Evolutionary conservation across 2,113 vertebrate species (phyloP).

Genomic region (Microtus richardsoni): DNA sequence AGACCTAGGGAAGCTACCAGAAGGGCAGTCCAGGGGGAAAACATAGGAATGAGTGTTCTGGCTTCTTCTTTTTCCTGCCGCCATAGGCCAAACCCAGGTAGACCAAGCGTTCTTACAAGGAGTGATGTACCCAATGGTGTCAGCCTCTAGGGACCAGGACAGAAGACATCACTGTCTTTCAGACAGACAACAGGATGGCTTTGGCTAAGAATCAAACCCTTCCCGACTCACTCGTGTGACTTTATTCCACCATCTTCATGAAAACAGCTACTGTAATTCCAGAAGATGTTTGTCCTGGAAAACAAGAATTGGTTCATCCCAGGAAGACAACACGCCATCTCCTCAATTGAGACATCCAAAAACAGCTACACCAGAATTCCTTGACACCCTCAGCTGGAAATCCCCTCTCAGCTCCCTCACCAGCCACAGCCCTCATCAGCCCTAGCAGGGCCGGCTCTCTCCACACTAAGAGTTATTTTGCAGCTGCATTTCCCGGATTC

Average conservation of each 20-base stretch:
- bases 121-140: neutral
- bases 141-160: neutral
- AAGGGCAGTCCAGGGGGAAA: neutral
- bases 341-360: neutral
- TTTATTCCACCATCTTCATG: neutral
- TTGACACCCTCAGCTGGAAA: neutral
- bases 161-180: neutral
- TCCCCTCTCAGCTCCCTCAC: neutral
- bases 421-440: neutral
- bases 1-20: neutral
- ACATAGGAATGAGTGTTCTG: neutral
- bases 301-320: neutral
- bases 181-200: neutral
- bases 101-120: neutral
- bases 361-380: neutral
- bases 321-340: neutral
- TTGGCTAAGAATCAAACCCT: neutral
- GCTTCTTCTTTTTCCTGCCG: neutral
- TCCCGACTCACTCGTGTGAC: neutral
- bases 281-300: neutral
- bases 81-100: neutral
- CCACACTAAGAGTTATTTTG: neutral
- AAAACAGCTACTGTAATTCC: neutral
- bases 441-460: neutral
- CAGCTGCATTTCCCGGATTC: neutral